These are phyloP conservation scores for Petroica traversi DNA, from an alignment of 2,113 vertebrate species.

Conservation along the genomic window DNA sequence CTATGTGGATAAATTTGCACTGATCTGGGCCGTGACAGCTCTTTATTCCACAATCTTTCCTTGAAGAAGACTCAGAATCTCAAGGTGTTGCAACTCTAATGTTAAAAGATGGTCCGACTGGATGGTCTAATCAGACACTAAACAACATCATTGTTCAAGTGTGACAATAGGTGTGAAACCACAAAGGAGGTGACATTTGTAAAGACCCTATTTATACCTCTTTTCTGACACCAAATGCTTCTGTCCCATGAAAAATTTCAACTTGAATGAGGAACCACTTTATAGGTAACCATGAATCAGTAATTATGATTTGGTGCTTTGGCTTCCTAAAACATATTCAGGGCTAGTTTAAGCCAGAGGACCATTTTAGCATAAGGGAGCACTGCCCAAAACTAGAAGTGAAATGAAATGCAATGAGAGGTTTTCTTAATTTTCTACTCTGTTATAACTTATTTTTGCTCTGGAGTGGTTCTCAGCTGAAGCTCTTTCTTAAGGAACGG, in stretches of 20 bases:
- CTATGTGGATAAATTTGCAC: background rate
- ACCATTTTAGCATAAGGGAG: background rate
- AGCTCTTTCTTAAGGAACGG: background rate
- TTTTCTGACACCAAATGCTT: background rate
- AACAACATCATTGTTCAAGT: background rate
- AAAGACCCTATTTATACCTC: background rate
- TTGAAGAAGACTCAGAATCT: background rate
- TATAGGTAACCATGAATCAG: background rate
- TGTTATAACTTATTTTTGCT: background rate
- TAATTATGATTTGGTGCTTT: background rate
- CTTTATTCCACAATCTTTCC: background rate
- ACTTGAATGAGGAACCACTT: background rate
- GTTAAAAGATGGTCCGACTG: background rate
- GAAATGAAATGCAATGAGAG: background rate
- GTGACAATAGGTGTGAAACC: background rate
- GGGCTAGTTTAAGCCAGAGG: background rate
- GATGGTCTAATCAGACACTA: background rate
- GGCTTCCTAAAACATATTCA: background rate
- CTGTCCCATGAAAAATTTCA: background rate
- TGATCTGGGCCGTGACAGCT: background rate
- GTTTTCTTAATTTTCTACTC: background rate
- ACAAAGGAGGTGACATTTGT: background rate
- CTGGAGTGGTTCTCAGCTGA: background rate
- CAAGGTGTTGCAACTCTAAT: background rate
- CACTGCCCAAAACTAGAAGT: background rate